Conservation (phyloP, 2,797 vertebrate species). For the Sphenodon punctatus region DNA sequence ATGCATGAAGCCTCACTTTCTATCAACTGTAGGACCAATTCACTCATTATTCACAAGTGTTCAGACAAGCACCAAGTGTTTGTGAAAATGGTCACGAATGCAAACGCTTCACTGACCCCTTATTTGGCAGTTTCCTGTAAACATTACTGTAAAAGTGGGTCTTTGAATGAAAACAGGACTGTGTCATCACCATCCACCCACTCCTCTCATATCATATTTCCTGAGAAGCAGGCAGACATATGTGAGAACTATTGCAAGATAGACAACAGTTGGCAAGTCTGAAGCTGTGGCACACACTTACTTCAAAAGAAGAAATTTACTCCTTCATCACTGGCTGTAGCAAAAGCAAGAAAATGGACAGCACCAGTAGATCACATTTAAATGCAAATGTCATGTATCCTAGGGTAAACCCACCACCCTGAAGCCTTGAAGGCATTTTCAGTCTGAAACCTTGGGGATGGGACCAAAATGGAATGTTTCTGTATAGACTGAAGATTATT, state of each 20-base stretch:
- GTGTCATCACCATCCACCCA: neutral
- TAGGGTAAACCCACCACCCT: neutral
- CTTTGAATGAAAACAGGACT: neutral
- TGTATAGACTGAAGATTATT: neutral
- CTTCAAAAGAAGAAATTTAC: no score
- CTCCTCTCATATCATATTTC: neutral
- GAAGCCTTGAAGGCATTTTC: conserved; percentile 5
- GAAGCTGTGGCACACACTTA: neutral
- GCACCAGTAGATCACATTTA: no score
- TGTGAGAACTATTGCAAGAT: neutral
- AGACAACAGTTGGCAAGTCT: neutral
- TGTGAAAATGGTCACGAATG: neutral
- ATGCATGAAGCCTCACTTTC: neutral
- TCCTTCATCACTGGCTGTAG: no score
- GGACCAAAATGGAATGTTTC: neutral
- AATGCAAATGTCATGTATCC: no score
- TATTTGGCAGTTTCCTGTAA: no score
- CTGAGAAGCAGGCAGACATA: neutral
- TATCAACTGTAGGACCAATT: neutral
- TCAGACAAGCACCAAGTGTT: neutral
- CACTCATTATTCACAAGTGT: neutral
- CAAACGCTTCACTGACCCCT: neutral
- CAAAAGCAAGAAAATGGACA: no score
- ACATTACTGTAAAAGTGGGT: neutral
- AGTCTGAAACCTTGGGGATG: neutral